Conservation (phyloP, 2,888 invertebrate species). For the Metallyticus violacea region DNA sequence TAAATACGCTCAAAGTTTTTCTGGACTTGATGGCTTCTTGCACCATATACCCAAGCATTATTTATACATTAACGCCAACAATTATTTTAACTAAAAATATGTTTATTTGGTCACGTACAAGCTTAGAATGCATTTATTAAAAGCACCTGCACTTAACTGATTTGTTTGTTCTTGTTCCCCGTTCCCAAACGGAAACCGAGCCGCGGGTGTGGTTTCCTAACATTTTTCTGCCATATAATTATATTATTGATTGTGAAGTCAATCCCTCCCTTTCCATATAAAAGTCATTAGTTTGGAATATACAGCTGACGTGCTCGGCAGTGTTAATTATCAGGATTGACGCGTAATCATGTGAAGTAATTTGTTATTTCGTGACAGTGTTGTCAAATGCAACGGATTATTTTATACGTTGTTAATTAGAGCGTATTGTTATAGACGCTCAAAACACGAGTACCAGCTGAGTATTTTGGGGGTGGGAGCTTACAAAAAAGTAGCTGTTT, state of each 20-base stretch:
- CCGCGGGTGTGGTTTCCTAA: not conserved
- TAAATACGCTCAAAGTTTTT: no score
- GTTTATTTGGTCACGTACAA: no score
- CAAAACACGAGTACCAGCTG: not conserved
- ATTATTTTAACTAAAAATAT: no score
- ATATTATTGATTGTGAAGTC: not conserved
- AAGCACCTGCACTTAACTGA: not conserved
- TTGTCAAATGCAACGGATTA: not conserved
- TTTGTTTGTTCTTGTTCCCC: not conserved
- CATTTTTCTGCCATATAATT: not conserved
- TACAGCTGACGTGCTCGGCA: not conserved
- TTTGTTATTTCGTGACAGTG: not conserved
- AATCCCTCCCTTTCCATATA: not conserved
- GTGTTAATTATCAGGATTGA: not conserved
- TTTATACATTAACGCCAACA: no score
- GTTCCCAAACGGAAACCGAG: not conserved
- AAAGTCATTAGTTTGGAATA: not conserved
- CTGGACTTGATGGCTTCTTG: no score
- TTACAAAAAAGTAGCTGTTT: not conserved
- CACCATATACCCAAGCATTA: no score
- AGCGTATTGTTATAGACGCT: not conserved
- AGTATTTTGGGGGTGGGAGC: not conserved
- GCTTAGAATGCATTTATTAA: not conserved
- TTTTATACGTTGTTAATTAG: not conserved
- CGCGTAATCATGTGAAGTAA: not conserved